A percentile compares a stretch with the other conserved stretches of the same genome.
phyloP scores from a whole-genome alignment of 92 coral and sea anemone genomes.

The Zoanthus sansibaricus region DNA sequence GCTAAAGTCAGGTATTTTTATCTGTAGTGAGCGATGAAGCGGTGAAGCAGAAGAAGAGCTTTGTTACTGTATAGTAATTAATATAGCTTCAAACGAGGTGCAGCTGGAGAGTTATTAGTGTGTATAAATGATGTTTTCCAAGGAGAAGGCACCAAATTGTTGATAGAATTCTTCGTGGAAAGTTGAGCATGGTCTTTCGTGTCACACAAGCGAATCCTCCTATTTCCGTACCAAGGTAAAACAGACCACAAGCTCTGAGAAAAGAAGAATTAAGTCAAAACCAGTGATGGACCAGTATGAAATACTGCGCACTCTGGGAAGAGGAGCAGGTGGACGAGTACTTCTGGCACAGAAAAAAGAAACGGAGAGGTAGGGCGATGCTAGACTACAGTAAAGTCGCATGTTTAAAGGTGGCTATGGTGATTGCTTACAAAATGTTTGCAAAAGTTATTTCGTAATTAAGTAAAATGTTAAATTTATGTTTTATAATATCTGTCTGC shows the following conservation, averaged over 20 bases:
- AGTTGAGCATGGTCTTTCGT: not conserved
- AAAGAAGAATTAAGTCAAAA: not conserved
- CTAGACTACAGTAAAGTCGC: not conserved
- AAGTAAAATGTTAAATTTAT: too few relatives aligned
- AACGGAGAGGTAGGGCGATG: constrained; percentile 68
- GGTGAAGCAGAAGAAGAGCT: not conserved
- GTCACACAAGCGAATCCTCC: not conserved
- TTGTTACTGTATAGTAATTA: too few relatives aligned
- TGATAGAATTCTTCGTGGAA: not conserved
- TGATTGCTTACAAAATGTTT: too few relatives aligned
- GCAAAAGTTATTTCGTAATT: too few relatives aligned
- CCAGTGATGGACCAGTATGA: constrained; percentile 81
- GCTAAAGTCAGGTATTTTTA: not conserved
- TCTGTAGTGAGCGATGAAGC: too few relatives aligned
- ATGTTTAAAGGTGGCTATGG: too few relatives aligned
- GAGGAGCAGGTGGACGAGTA: constrained; percentile 92
- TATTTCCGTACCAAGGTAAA: not conserved
- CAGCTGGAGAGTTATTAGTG: too few relatives aligned
- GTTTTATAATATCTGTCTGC: too few relatives aligned
- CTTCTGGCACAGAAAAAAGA: constrained; percentile 81
- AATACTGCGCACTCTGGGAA: constrained; percentile 76
- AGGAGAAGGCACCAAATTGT: not conserved
- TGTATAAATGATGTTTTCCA: too few relatives aligned
- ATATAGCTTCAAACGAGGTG: too few relatives aligned
- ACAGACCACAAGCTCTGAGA: not conserved